A percentile compares a stretch with the other conserved stretches of the same genome.
Evolutionary conservation across 2,888 invertebrate genomes (phyloP).

Genomic region (Cordilura impudica): DNA sequence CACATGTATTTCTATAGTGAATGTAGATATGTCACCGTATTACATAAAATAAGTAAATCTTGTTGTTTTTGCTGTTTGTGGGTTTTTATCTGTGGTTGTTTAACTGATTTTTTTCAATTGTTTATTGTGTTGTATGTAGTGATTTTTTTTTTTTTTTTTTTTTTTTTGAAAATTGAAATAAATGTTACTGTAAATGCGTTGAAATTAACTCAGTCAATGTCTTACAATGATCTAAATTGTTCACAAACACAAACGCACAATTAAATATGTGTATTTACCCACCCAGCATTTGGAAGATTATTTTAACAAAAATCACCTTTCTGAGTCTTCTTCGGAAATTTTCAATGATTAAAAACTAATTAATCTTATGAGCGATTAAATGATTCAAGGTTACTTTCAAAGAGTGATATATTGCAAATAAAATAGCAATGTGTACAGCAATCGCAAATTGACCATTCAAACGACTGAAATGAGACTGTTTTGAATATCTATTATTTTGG

Average conservation of each 20-base stretch:
- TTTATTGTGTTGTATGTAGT: constrained; percentile 32
- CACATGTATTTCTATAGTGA: constrained; percentile 1
- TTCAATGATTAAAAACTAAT: too few relatives aligned
- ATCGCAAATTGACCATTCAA: too few relatives aligned
- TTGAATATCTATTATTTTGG: too few relatives aligned
- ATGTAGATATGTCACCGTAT: not conserved
- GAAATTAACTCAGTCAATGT: constrained; percentile 67
- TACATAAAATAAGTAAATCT: constrained; percentile 24
- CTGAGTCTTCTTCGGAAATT: too few relatives aligned
- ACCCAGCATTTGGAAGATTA: too few relatives aligned
- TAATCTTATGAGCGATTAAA: too few relatives aligned
- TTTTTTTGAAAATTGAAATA: constrained; percentile 71
- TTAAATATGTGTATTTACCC: constrained; percentile 63
- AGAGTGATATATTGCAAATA: too few relatives aligned
- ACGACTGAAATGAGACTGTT: too few relatives aligned
- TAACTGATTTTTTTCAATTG: constrained; percentile 33
- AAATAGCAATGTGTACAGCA: too few relatives aligned
- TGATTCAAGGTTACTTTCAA: too few relatives aligned
- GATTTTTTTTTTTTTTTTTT: not conserved
- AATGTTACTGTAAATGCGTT: constrained; percentile 75
- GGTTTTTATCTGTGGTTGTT: constrained; percentile 11
- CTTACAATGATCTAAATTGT: constrained; percentile 4
- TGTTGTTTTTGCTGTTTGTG: not conserved
- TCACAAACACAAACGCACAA: constrained; percentile 58
- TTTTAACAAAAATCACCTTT: too few relatives aligned